Evolutionary conservation across 2,888 invertebrate species (phyloP), one percentile per base, ranked within the genome.

Genomic region (Lithophane ornitopus): DNA sequence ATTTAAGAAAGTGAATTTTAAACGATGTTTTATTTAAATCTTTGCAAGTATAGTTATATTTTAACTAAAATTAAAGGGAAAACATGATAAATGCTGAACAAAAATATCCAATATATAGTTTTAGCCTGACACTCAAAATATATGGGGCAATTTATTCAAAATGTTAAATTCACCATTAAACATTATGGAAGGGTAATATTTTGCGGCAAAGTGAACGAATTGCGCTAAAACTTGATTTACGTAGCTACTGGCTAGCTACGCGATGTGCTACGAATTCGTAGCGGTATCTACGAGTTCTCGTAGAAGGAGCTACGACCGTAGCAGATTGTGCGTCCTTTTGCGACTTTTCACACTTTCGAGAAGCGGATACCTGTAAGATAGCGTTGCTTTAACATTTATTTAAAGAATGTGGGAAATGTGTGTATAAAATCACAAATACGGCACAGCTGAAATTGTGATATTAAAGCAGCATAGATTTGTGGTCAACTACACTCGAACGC

Each of bases 211-310:
- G 46, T 68, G 71, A 77, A 81, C 68, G 74, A 79, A 80, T 77
- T 56, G 54, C 54, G 19, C 63, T 75, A 71, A 72, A 81, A 66
- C 76, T 65, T 84, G 85, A 89, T 87, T 85, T 85, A 86, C 80
- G 68, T 59, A 59, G 86, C 70, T 19, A 1, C 0, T 49, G 49
- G 49, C 19, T 34, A 22, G 44, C 88, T 82, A 84, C 87, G 82
- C 69, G 79, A 78, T 75, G 56, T 76, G 83, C 87, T 89, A 88
- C 88, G 87, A 83, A 83, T 76, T 67, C 86, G 86, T 88, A 89
- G 88, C 79, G 63, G 54, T 59, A 58, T 74, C 87, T 86, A 86
- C 85, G 83, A 74, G 52, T 59, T n/a, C 58, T 76, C 76, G 85
- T 85, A 84, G 83, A 46, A 70, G 61, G 72, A 61, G 80, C 80